Percentiles rank a stretch among this genome's conserved stretches.
Conservation (phyloP, 2,113 vertebrate genomes). For the Nyctereutes procyonoides region DNA sequence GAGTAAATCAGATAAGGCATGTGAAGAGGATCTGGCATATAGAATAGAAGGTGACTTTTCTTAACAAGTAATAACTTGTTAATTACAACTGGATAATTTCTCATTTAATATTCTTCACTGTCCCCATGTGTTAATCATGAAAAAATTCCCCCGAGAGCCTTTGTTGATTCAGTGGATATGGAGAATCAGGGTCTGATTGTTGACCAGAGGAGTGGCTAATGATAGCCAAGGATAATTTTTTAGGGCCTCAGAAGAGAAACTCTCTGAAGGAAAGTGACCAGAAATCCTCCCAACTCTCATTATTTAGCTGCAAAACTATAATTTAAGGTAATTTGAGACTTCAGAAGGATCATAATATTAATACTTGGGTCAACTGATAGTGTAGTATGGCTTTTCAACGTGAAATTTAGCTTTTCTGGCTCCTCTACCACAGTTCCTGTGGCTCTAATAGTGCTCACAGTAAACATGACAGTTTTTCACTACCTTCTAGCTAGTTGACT, state of each 20-base stretch:
- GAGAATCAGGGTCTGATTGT: neutral
- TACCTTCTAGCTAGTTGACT: neutral
- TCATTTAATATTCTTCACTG: neutral
- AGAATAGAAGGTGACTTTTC: neutral
- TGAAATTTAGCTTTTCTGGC: neutral
- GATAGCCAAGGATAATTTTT: neutral
- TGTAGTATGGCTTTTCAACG: neutral
- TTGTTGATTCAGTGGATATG: neutral
- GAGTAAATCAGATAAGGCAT: neutral
- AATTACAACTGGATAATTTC: neutral
- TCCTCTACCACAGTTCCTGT: neutral
- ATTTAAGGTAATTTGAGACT: slow-evolving; percentile 40
- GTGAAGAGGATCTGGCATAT: neutral
- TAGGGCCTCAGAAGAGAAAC: neutral
- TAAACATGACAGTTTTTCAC: neutral
- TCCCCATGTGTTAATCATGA: neutral
- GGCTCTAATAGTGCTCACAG: neutral
- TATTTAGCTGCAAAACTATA: neutral
- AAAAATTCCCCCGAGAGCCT: neutral
- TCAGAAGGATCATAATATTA: neutral
- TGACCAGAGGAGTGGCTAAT: neutral
- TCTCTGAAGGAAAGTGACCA: slow-evolving; percentile 32
- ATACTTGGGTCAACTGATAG: neutral
- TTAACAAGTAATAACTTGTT: neutral
- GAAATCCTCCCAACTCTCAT: neutral